Percentiles rank a stretch among this genome's conserved stretches.
Conservation (phyloP, 37 sponge, comb jelly and placozoan genomes). For the Agelas oroides region DNA sequence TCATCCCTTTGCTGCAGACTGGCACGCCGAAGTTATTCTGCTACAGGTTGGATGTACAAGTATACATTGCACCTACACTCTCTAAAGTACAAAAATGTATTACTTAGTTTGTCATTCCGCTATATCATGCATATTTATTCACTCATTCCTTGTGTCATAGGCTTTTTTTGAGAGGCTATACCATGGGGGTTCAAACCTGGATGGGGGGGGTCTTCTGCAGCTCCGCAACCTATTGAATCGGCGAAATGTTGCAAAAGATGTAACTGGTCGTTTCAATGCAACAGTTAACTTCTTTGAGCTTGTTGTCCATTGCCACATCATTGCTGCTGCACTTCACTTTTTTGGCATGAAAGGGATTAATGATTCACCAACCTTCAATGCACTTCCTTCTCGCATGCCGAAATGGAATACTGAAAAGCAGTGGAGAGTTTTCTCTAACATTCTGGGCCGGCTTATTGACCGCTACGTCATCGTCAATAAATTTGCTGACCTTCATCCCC, state of each 20-base stretch:
- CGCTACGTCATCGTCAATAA: conserved; percentile 27
- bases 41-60: background rate
- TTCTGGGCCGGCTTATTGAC: conserved; percentile 8
- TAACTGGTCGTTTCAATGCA: conserved; percentile 9
- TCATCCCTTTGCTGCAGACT: conserved; percentile 17
- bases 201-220: conserved; percentile 39
- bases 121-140: no score
- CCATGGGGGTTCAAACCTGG: background rate
- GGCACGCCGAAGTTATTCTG: conserved; percentile 40
- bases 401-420: conserved; percentile 1
- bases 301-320: conserved; percentile 10
- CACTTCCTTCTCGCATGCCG: background rate
- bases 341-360: background rate
- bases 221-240: conserved; percentile 21
- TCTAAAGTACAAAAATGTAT: no score
- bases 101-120: no score
- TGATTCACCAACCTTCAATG: background rate
- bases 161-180: no score
- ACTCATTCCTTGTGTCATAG: background rate
- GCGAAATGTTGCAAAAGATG: background rate
- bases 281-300: conserved; percentile 11
- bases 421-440: background rate
- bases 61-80: no score
- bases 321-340: conserved; percentile 31
- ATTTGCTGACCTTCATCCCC: background rate